These are phyloP conservation scores for Dascyllus trimaculatus DNA, from an alignment of 2,113 vertebrate genomes.

Conservation along the genomic window DNA sequence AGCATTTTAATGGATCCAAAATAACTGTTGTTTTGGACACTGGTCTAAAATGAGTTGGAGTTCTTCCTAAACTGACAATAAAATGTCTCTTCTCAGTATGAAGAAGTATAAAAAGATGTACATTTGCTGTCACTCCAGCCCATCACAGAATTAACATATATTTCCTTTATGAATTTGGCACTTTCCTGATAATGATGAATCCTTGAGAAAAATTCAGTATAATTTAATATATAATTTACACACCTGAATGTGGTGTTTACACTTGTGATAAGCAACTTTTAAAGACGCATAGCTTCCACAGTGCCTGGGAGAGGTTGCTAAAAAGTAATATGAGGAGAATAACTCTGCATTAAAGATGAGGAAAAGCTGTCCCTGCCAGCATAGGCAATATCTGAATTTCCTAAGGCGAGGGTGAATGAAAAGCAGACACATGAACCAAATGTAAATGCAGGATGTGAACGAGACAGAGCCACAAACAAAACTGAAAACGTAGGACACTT, in stretches of 20 bases:
- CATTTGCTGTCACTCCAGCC: conserved; percentile 1
- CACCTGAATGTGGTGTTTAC: conserved; percentile 13
- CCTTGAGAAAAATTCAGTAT: not conserved
- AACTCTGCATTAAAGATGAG: conserved; percentile 56
- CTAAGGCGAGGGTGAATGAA: conserved; percentile 41
- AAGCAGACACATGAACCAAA: conserved; percentile 39
- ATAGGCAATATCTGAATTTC: conserved; percentile 44
- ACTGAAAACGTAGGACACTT: not conserved
- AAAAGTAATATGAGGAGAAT: conserved; percentile 46
- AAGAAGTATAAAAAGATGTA: not conserved
- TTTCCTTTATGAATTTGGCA: not conserved
- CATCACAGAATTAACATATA: not conserved
- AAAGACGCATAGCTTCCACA: conserved; percentile 39
- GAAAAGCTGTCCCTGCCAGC: conserved; percentile 32
- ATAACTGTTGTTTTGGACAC: not conserved
- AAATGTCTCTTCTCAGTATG: not conserved
- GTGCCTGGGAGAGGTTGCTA: conserved; percentile 38
- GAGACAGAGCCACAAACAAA: not conserved
- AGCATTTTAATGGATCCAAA: conserved; percentile 7
- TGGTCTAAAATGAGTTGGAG: not conserved
- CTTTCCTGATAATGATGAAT: not conserved
- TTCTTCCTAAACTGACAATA: not conserved
- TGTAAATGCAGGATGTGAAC: conserved; percentile 5
- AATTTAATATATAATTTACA: not conserved
- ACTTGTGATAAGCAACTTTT: conserved; percentile 29